Evolutionary conservation across 2,113 vertebrate genomes (phyloP), one percentile per base, ranked within the genome.

Genomic region (Meriones unguiculatus): DNA sequence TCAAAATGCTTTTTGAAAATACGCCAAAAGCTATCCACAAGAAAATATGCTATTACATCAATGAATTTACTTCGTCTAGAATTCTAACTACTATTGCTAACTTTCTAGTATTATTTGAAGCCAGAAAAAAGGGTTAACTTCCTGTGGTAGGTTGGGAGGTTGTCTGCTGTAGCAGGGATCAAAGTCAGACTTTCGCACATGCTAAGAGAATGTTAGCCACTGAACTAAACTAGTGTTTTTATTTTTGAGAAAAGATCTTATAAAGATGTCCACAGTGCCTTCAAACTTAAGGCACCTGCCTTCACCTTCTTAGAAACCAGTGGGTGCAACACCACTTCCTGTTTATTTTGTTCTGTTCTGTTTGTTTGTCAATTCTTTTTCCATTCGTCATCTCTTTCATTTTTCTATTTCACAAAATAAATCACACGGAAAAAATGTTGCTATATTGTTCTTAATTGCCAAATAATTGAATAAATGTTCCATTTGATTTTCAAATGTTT

Each of bases 381-480:
- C 32, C 59, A 87, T 80, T 81, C 7, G 10, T 62, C 75, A 13
- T n/a, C 0, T 20, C 17, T 85, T 62, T 89, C 59, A 62, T 89
- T 28, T 24, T 76, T 88, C 84, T 35, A 15, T 22, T 95, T 93
- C 80, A 5, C 7, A 90, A 82, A 93, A n/a, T 5, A 77, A 93
- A 15, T 15, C 41, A 54, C 62, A 76, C 62, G 15, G 92, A 96
- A 89, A 89, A 87, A 78, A 80, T 75, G 9, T 78, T 73, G 38
- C 2, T 80, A 50, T 88, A 54, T 57, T 69, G 11, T 18, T 86
- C 46, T 93, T 59, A 93, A 86, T 78, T 84, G 75, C 65, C 32
- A 94, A 89, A 87, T 82, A 70, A 81, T 92, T 77, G 59, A 62
- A 85, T 65, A 91, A 81, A 64, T 88, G 69, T 84, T 92, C 7